Percentiles rank a stretch among this genome's conserved stretches.
Conservation (phyloP, 1,140 invertebrate species). For the Hesperophylax magnus region DNA sequence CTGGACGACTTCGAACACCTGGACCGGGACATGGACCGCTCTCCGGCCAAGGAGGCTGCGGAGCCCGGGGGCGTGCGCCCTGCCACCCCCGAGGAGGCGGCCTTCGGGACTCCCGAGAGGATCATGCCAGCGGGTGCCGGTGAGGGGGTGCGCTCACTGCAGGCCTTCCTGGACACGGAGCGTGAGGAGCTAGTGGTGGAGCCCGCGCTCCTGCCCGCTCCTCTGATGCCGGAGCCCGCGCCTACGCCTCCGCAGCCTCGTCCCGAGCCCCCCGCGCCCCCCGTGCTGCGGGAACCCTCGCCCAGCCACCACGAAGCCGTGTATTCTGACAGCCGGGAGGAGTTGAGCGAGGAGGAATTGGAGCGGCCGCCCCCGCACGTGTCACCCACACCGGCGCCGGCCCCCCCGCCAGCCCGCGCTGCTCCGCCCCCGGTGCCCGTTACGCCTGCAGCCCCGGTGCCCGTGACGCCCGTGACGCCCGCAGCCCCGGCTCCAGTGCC, state of each 20-base stretch:
- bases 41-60: constrained; percentile 57
- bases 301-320: constrained; percentile 22
- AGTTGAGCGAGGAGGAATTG: constrained; percentile 53
- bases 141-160: constrained; percentile 56
- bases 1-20: constrained; percentile 81
- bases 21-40: constrained; percentile 66
- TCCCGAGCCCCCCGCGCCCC: constrained; percentile 56
- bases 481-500: constrained; percentile 54
- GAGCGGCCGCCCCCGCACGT: constrained; percentile 58
- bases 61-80: constrained; percentile 8
- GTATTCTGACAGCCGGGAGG: constrained; percentile 54
- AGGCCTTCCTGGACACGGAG: constrained; percentile 62
- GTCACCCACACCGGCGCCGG: constrained; percentile 55
- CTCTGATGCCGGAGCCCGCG: constrained; percentile 51
- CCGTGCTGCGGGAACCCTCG: constrained; percentile 27
- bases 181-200: constrained; percentile 64
- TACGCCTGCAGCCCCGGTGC: constrained; percentile 33
- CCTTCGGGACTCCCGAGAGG: constrained; percentile 4
- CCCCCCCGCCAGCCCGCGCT: constrained; percentile 38
- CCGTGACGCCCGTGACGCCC: constrained; percentile 52
- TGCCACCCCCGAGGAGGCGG: not conserved
- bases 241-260: constrained; percentile 48
- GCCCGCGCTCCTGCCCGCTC: constrained; percentile 61
- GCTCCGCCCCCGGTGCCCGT: constrained; percentile 55
- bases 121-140: constrained; percentile 53